These are phyloP conservation scores for Nylanderia fulva DNA, from an alignment of 1,140 invertebrate species.

Conservation along the genomic window DNA sequence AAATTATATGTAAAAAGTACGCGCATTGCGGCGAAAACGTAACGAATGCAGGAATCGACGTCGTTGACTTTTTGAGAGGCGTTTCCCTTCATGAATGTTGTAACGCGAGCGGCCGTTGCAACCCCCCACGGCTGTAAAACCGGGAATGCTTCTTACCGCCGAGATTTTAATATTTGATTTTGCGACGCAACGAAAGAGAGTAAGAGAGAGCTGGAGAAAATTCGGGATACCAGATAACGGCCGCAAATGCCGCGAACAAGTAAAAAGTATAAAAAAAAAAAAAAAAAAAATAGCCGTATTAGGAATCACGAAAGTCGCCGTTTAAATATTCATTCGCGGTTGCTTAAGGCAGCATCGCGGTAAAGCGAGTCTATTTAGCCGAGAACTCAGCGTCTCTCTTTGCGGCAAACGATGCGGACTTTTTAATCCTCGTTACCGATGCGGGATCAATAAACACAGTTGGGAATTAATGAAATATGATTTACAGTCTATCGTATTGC, in stretches of 20 bases:
- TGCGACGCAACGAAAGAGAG: not conserved
- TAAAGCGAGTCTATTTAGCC: slow-evolving; percentile 56
- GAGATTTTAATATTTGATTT: slow-evolving; percentile 76
- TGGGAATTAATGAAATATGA: slow-evolving; percentile 13
- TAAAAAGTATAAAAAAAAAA: too few species aligned
- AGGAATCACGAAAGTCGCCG: slow-evolving; percentile 62
- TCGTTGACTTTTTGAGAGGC: slow-evolving; percentile 54
- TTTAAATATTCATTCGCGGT: slow-evolving; percentile 72
- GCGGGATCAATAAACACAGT: not conserved
- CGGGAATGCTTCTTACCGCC: slow-evolving; percentile 56
- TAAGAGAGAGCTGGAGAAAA: not conserved
- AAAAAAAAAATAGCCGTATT: slow-evolving; percentile 37
- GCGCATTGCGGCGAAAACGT: slow-evolving; percentile 35
- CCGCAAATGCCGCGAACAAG: slow-evolving; percentile 24
- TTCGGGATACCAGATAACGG: slow-evolving; percentile 53
- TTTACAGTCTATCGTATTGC: not conserved
- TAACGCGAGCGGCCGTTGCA: slow-evolving; percentile 25
- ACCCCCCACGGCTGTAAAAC: slow-evolving; percentile 56
- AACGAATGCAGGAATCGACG: slow-evolving; percentile 24
- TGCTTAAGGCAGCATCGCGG: slow-evolving; percentile 39
- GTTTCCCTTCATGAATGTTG: slow-evolving; percentile 56
- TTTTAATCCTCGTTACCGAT: not conserved
- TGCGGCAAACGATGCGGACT: not conserved
- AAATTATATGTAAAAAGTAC: slow-evolving; percentile 64
- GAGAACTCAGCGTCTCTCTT: slow-evolving; percentile 35